A percentile compares a stretch with the other conserved stretches of the same genome.
phyloP scores from a whole-genome alignment of 1,140 invertebrate species.

The Tachypleus tridentatus region DNA sequence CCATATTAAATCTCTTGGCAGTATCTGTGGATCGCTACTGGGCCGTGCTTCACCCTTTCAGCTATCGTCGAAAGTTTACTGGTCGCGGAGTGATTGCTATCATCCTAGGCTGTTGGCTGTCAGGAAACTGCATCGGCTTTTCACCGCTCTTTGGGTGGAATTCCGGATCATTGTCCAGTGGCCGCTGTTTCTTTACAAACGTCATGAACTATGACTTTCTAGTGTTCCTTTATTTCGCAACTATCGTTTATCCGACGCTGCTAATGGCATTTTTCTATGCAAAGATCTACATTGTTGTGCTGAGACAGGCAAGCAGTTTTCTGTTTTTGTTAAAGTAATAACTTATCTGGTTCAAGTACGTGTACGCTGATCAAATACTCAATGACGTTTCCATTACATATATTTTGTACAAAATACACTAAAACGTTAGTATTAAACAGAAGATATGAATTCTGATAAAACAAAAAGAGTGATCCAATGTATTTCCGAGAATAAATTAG shows the following conservation, averaged over 20 bases:
- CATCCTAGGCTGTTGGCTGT: conserved; percentile 70
- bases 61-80: conserved; percentile 55
- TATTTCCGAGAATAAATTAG: too few relatives aligned
- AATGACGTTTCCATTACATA: too few relatives aligned
- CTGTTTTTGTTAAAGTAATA: too few relatives aligned
- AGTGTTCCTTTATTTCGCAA: conserved; percentile 75
- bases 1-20: conserved; percentile 79
- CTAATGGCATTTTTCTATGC: conserved; percentile 74
- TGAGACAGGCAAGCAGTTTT: conserved; percentile 56
- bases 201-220: conserved; percentile 81
- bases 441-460: too few relatives aligned
- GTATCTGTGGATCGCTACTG: conserved; percentile 83
- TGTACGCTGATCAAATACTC: too few relatives aligned
- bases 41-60: conserved; percentile 81
- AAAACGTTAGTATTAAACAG: too few relatives aligned
- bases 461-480: too few relatives aligned
- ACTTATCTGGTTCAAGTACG: too few relatives aligned
- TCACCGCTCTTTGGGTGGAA: conserved; percentile 76
- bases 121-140: conserved; percentile 62
- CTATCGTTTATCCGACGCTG: conserved; percentile 71
- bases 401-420: too few relatives aligned
- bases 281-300: conserved; percentile 72
- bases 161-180: conserved; percentile 39
- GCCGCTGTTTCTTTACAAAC: conserved; percentile 60
- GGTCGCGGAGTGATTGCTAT: conserved; percentile 45